These are phyloP conservation scores for Tinamus guttatus DNA, from an alignment of 2,113 vertebrate genomes.

Conservation along the genomic window DNA sequence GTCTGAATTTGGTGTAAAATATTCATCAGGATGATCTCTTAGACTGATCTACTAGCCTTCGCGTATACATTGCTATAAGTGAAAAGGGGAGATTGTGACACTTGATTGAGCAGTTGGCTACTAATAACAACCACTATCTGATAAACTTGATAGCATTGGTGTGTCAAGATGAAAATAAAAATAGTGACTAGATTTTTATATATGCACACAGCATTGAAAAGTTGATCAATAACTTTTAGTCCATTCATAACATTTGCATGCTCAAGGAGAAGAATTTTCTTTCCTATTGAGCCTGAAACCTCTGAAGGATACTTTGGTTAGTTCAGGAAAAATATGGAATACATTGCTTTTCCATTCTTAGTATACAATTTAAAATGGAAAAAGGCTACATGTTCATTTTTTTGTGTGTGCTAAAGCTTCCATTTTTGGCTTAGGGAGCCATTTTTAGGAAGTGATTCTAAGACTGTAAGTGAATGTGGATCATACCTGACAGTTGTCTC, in stretches of 20 bases:
- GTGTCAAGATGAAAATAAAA: background rate
- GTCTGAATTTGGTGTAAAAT: background rate
- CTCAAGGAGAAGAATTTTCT: background rate
- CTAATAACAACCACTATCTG: background rate
- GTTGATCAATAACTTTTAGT: background rate
- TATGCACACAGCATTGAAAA: background rate
- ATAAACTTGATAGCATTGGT: background rate
- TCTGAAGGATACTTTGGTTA: background rate
- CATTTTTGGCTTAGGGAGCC: background rate
- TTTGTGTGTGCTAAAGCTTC: background rate
- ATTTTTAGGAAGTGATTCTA: background rate
- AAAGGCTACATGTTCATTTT: background rate
- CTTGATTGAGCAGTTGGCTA: background rate
- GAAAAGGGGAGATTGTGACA: background rate
- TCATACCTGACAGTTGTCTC: background rate
- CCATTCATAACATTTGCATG: background rate
- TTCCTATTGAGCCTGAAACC: background rate
- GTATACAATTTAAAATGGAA: background rate
- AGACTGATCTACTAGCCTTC: background rate
- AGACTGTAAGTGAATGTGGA: background rate
- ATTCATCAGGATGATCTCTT: background rate
- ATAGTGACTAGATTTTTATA: background rate
- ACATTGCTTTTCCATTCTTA: background rate
- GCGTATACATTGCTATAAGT: background rate
- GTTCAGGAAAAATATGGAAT: background rate